Conservation (phyloP, 2,113 vertebrate species). For the Eleginops maclovinus region DNA sequence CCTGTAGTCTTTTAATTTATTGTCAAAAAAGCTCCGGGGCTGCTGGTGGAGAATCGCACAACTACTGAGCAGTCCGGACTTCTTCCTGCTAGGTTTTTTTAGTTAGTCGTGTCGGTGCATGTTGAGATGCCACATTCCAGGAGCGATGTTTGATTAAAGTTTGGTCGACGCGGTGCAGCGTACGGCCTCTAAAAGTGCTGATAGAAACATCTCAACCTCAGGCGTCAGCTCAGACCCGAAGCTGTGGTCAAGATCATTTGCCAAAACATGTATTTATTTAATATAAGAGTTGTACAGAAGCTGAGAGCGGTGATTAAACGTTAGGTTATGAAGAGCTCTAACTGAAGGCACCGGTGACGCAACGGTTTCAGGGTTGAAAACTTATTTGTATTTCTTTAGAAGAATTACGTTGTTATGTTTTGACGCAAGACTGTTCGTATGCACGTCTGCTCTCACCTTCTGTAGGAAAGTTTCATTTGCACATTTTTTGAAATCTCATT, state of each 20-base stretch:
- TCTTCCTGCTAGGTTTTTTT: slow-evolving; percentile 38
- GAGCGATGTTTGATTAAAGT: not conserved
- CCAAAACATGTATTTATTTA: slow-evolving; percentile 42
- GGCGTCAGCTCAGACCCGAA: not conserved
- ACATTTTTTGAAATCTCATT: slow-evolving; percentile 35
- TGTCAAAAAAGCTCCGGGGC: slow-evolving; percentile 33
- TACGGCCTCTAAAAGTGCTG: slow-evolving; percentile 10
- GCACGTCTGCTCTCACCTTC: slow-evolving; percentile 6
- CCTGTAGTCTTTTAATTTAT: slow-evolving; percentile 48
- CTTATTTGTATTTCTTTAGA: not conserved
- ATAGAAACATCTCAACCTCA: not conserved
- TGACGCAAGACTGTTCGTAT: not conserved
- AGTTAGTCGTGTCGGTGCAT: slow-evolving; percentile 64
- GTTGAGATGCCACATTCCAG: slow-evolving; percentile 80
- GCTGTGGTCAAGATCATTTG: not conserved
- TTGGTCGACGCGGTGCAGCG: too few species aligned
- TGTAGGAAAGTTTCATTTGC: slow-evolving; percentile 58
- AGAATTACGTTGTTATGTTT: too few species aligned
- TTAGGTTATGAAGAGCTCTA: not conserved
- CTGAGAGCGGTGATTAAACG: not conserved
- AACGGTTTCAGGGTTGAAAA: not conserved
- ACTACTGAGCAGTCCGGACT: slow-evolving; percentile 36
- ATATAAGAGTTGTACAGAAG: slow-evolving; percentile 10
- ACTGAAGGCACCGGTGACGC: not conserved
- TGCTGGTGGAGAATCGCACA: slow-evolving; percentile 39